Evolutionary conservation across 2,113 vertebrate genomes (phyloP).

Genomic region (Labeo rohita): DNA sequence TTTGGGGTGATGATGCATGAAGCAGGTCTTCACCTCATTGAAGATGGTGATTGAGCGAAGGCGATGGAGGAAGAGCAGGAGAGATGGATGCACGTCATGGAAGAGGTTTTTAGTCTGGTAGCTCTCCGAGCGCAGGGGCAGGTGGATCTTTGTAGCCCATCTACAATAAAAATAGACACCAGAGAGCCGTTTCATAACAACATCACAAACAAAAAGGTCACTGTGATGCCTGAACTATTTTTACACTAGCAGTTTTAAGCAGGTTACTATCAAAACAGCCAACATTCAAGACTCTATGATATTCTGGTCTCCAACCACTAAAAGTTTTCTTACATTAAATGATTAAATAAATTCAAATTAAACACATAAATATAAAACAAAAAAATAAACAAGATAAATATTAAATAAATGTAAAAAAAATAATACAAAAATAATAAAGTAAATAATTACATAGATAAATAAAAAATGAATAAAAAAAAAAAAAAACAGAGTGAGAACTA

Average conservation of each 20-base stretch:
- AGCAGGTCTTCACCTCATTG: slow-evolving; percentile 68
- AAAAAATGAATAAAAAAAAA: too few relatives aligned
- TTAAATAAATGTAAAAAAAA: too few relatives aligned
- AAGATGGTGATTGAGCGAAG: slow-evolving; percentile 78
- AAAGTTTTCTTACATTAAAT: not conserved
- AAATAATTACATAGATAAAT: too few relatives aligned
- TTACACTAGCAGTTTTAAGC: not conserved
- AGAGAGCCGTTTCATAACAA: not conserved
- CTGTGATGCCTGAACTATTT: not conserved
- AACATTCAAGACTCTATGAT: too few relatives aligned
- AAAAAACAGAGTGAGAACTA: not conserved
- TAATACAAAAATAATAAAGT: too few relatives aligned
- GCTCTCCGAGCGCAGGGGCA: slow-evolving; percentile 77
- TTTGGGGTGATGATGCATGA: not conserved
- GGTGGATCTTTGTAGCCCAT: slow-evolving; percentile 80
- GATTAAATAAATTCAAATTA: too few relatives aligned
- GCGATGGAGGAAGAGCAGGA: slow-evolving; percentile 81
- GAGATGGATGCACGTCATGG: slow-evolving; percentile 79
- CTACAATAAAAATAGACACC: slow-evolving; percentile 54
- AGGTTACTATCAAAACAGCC: too few relatives aligned
- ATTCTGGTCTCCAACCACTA: not conserved
- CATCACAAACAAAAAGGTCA: not conserved
- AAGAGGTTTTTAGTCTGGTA: slow-evolving; percentile 80
- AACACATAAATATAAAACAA: too few relatives aligned
- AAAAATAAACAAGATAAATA: too few relatives aligned